Evolutionary conservation across 2,797 vertebrate species (phyloP).

Genomic region (Eupleurogrammus muticus): DNA sequence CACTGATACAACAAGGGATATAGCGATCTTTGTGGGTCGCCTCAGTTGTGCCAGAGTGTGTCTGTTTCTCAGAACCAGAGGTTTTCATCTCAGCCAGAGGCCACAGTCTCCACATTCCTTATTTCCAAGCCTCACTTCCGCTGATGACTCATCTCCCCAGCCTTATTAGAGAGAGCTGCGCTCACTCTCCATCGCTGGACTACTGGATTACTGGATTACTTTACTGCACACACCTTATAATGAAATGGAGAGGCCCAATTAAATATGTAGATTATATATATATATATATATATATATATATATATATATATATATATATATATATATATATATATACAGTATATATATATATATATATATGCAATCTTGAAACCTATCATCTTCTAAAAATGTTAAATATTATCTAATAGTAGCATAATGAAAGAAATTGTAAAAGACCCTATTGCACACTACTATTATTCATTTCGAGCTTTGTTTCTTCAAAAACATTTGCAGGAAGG

Average conservation of each 20-base stretch:
- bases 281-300: too few relatives aligned
- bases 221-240: slow-evolving; percentile 82
- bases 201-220: slow-evolving; percentile 78
- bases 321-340: too few relatives aligned
- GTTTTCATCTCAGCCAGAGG: slow-evolving; percentile 80
- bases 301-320: too few relatives aligned
- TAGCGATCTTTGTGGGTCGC: slow-evolving; percentile 60
- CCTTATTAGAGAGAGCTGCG: slow-evolving; percentile 81
- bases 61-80: slow-evolving; percentile 69
- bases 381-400: too few relatives aligned
- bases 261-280: slow-evolving; percentile 59
- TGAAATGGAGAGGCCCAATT: slow-evolving; percentile 68
- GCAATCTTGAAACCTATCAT: too few relatives aligned
- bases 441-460: background rate
- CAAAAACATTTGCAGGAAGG: background rate
- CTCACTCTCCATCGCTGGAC: slow-evolving; percentile 73
- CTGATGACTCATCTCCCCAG: slow-evolving; percentile 85
- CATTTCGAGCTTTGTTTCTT: slow-evolving; percentile 9
- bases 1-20: slow-evolving; percentile 49
- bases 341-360: too few relatives aligned
- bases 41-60: slow-evolving; percentile 59
- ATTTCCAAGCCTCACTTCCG: slow-evolving; percentile 75
- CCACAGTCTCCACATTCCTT: slow-evolving; percentile 76
- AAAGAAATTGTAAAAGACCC: background rate
- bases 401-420: too few relatives aligned